Evolutionary conservation across 2,113 vertebrate genomes (phyloP).

Genomic region (Notarius lentiginosus): DNA sequence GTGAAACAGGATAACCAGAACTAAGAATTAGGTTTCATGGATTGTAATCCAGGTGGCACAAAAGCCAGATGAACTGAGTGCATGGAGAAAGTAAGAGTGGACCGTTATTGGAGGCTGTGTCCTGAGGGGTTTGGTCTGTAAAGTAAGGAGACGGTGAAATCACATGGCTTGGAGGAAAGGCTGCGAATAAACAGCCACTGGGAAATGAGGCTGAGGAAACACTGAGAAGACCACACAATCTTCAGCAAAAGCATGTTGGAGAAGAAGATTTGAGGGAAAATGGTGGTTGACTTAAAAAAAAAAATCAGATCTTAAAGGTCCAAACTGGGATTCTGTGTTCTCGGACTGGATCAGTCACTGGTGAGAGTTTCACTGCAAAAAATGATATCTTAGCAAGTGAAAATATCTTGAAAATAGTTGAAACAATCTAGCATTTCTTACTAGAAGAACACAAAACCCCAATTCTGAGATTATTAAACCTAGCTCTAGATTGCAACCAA

Average conservation of each 20-base stretch:
- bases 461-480: too few species aligned
- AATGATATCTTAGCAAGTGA: too few species aligned
- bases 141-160: neutral
- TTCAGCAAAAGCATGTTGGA: neutral
- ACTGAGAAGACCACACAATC: neutral
- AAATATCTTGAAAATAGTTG: too few species aligned
- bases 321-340: neutral
- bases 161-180: neutral
- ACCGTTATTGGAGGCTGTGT: neutral
- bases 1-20: neutral
- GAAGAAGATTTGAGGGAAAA: neutral
- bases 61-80: neutral
- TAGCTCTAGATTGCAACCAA: too few species aligned
- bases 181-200: neutral
- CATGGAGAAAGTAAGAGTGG: neutral
- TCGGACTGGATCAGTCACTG: neutral
- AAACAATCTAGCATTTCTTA: too few species aligned
- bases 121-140: neutral
- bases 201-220: neutral
- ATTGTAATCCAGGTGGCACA: neutral
- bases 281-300: neutral
- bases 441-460: too few species aligned
- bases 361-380: neutral
- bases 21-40: neutral
- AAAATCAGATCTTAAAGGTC: neutral